Conservation (phyloP, 2,888 invertebrate species). For the Parasteatoda lunata region DNA sequence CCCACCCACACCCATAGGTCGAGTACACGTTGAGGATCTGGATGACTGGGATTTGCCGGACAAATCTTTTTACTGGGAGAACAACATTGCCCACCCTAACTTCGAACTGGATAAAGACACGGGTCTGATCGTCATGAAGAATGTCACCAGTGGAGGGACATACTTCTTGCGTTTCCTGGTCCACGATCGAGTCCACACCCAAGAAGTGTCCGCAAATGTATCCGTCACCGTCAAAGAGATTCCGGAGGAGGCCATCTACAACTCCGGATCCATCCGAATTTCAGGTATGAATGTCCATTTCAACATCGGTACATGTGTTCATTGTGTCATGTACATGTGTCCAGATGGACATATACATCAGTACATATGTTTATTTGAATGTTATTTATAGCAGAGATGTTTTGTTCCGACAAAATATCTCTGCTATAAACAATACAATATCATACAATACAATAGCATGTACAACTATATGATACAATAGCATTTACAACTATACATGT, state of each 20-base stretch:
- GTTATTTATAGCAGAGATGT: no score
- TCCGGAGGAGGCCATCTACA: slow-evolving; percentile 94
- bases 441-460: no score
- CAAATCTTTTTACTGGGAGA: slow-evolving; percentile 97
- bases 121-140: slow-evolving; percentile 96
- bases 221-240: slow-evolving; percentile 95
- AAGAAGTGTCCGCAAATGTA: slow-evolving; percentile 97
- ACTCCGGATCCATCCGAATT: slow-evolving; percentile 94
- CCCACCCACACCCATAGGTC: slow-evolving; percentile 91
- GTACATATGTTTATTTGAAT: no score
- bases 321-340: no score
- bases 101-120: slow-evolving; percentile 92
- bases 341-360: no score
- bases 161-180: slow-evolving; percentile 80
- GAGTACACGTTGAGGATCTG: slow-evolving; percentile 96
- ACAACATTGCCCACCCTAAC: slow-evolving; percentile 84
- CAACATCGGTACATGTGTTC: no score
- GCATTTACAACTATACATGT: no score
- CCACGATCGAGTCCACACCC: slow-evolving; percentile 94
- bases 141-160: slow-evolving; percentile 89
- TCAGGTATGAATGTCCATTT: slow-evolving; percentile 71
- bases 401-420: no score
- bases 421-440: no score
- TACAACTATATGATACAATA: no score
- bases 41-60: slow-evolving; percentile 99